Evolutionary conservation across 1,140 invertebrate genomes (phyloP).

Genomic region (Drosophila mauritiana): DNA sequence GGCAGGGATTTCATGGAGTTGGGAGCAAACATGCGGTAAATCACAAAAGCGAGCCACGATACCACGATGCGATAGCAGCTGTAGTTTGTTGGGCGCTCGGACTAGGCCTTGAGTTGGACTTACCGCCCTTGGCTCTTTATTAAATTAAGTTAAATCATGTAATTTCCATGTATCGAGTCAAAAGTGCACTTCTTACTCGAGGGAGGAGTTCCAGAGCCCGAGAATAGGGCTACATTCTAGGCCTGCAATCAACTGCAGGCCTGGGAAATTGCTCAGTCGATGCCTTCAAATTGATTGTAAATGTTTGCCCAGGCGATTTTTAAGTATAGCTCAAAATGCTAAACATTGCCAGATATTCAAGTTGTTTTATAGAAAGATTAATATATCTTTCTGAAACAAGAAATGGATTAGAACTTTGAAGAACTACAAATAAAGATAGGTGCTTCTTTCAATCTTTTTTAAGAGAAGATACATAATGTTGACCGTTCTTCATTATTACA

Average conservation of each 20-base stretch:
- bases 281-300: constrained; percentile 68
- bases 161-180: constrained; percentile 80
- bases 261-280: constrained; percentile 62
- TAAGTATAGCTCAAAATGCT: background rate
- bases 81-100: background rate
- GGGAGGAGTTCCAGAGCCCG: constrained; percentile 22
- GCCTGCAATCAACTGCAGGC: constrained; percentile 51
- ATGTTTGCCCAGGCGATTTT: constrained; percentile 58
- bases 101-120: constrained; percentile 16
- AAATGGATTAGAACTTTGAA: too few relatives aligned
- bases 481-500: too few relatives aligned
- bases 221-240: constrained; percentile 19
- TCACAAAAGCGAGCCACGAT: constrained; percentile 76
- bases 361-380: background rate
- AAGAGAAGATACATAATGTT: too few relatives aligned
- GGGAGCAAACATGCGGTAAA: constrained; percentile 65
- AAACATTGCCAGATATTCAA: background rate
- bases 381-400: too few relatives aligned
- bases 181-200: constrained; percentile 69
- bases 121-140: constrained; percentile 78
- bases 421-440: too few relatives aligned
- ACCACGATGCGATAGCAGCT: constrained; percentile 31
- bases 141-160: constrained; percentile 84
- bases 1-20: background rate
- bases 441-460: too few relatives aligned